Conservation (phyloP, 2,888 invertebrate genomes). For the Eudemis profundana region DNA sequence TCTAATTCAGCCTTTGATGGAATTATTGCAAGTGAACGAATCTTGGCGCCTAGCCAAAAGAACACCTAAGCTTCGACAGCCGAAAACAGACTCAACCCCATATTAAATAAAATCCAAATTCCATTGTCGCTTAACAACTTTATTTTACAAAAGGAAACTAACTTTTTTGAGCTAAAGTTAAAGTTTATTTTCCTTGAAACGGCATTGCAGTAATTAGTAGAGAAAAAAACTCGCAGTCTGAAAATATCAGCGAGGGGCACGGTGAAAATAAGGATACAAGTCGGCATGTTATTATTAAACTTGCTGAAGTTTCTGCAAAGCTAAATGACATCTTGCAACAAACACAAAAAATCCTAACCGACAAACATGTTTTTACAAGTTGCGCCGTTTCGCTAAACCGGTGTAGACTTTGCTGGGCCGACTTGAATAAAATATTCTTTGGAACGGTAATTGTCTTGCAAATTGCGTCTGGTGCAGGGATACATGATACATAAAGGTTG, state of each 20-base stretch:
- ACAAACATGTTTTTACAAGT: neutral
- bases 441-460: too few species aligned
- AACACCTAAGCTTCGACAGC: neutral
- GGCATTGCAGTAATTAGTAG: slow-evolving; percentile 29
- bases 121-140: neutral
- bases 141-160: slow-evolving; percentile 13
- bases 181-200: slow-evolving; percentile 25
- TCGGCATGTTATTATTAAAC: slow-evolving; percentile 25
- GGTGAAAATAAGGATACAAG: slow-evolving; percentile 25
- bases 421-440: too few species aligned
- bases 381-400: too few species aligned
- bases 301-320: slow-evolving; percentile 5
- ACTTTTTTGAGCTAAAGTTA: slow-evolving; percentile 14
- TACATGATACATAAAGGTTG: too few species aligned
- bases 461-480: too few species aligned
- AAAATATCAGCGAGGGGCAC: slow-evolving; percentile 21
- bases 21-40: slow-evolving; percentile 69
- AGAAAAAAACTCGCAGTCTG: slow-evolving; percentile 30
- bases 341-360: neutral
- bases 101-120: neutral
- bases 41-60: slow-evolving; percentile 66
- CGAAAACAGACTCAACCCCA: neutral
- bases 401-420: too few species aligned
- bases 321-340: neutral
- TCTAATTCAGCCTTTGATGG: slow-evolving; percentile 66